Evolutionary conservation across 2,113 vertebrate species (phyloP), one percentile per base, ranked within the genome.

Genomic region (Tonatia bakeri): DNA sequence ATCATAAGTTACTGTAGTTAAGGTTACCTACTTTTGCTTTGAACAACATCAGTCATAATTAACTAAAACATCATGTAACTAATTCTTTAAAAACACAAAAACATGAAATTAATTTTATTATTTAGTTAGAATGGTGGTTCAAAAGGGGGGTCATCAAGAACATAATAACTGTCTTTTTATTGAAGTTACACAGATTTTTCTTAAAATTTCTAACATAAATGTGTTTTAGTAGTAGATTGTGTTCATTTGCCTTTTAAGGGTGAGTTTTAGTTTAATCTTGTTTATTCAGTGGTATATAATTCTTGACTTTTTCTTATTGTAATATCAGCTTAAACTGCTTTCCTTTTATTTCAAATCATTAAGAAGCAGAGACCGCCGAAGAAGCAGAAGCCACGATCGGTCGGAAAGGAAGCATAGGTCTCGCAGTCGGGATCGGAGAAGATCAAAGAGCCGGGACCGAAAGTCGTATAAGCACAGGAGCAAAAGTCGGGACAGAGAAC

Each of bases 391-490:
- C 24, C 99, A 99, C 19, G 98, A 98, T 79, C 98, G 98, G 90
- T 98, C 99, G 96, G 99, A 99, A 97, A 99, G 99, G 96, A 99
- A 99, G 96, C 99, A 99, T 33, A 99, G 99, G 87, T 99, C 99
- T 96, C 99, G 99, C 73, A 99, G 99, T 84, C 98, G 99, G 54
- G 99, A 99, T 87, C 98, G 98, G 96, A 99, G 98, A 97, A 98
- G 99, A 92, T 99, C 99, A 19, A 99, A 99, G 96, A 99, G 99
- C 97, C 98, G 99, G 0, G 99, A 99, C 91, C 99, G 99, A 94
- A 99, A 99, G 97, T 99, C 99, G 65, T 99, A 99, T 97, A 99
- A 99, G 94, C 99, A 99, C 97, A 99, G 99, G 97, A 99, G 99
- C 98, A 99, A 98, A 98, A 99, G 99, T 97, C 98, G 98, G 95